Conservation (phyloP, 2,113 vertebrate species). For the Melanostigma gelatinosum region DNA sequence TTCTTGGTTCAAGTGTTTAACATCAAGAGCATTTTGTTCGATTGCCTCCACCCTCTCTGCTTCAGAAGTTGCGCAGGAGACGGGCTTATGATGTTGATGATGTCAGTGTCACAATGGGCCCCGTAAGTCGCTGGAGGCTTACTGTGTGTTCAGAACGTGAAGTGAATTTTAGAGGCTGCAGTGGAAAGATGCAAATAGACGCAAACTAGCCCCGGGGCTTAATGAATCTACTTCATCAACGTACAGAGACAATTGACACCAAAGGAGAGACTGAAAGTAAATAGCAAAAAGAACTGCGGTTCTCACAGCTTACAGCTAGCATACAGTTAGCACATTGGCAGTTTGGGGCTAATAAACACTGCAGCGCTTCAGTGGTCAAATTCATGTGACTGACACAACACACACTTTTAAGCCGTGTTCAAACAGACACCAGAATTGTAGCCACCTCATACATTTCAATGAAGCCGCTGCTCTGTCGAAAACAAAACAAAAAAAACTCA, state of each 20-base stretch:
- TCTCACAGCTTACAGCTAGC: neutral
- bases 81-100: neutral
- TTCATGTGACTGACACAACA: neutral
- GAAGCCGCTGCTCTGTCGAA: neutral
- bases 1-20: neutral
- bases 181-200: neutral
- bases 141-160: neutral
- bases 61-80: constrained; percentile 1
- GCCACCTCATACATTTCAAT: neutral
- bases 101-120: constrained; percentile 1
- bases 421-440: neutral
- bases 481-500: neutral
- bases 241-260: neutral
- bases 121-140: neutral
- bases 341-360: neutral
- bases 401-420: neutral
- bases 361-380: neutral
- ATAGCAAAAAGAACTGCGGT: neutral
- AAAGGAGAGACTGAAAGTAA: neutral
- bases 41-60: neutral
- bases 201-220: neutral
- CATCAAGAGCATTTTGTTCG: neutral
- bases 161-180: neutral
- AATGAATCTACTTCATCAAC: neutral
- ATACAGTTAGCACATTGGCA: neutral